Percentiles rank a stretch among this genome's conserved stretches.
Evolutionary conservation across 1,140 invertebrate genomes (phyloP).

Genomic region (Drosophila willistoni): DNA sequence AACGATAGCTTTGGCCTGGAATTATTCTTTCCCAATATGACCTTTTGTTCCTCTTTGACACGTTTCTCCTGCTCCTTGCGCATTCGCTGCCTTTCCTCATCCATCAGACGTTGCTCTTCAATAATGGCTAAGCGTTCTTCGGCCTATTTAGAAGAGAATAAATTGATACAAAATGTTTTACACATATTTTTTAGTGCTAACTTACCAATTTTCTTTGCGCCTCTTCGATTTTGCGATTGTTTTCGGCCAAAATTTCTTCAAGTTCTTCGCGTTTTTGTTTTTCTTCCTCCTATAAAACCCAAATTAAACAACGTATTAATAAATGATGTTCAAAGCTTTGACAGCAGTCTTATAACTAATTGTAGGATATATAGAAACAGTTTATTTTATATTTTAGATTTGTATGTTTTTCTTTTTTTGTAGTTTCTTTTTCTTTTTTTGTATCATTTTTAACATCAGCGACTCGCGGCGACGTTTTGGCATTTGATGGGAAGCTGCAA

Average conservation of each 20-base stretch:
- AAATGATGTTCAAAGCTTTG: conserved; percentile 32
- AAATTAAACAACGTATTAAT: conserved; percentile 70
- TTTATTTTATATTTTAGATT: conserved; percentile 32
- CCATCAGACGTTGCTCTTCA: conserved; percentile 97
- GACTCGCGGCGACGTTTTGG: conserved; percentile 51
- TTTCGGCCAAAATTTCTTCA: conserved; percentile 98
- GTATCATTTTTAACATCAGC: conserved; percentile 54
- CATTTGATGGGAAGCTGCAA: conserved; percentile 56
- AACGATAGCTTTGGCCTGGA: conserved; percentile 97
- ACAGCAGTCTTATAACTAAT: conserved; percentile 62
- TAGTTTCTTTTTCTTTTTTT: conserved; percentile 17
- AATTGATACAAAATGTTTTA: conserved; percentile 8
- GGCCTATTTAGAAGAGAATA: conserved; percentile 86
- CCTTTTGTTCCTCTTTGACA: conserved; percentile 97
- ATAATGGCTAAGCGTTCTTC: conserved; percentile 98
- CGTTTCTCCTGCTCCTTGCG: conserved; percentile 96
- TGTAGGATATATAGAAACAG: conserved; percentile 67
- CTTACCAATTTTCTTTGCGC: conserved; percentile 97
- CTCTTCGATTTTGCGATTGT: conserved; percentile 98
- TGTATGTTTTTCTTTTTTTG: conserved; percentile 16
- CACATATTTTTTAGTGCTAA: neutral
- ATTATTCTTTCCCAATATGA: conserved; percentile 98
- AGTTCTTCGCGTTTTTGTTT: conserved; percentile 96
- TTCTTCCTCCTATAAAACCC: conserved; percentile 95
- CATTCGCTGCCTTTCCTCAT: conserved; percentile 96